phyloP scores from a whole-genome alignment of 2,888 invertebrate genomes.

The Loripinus fragilis region DNA sequence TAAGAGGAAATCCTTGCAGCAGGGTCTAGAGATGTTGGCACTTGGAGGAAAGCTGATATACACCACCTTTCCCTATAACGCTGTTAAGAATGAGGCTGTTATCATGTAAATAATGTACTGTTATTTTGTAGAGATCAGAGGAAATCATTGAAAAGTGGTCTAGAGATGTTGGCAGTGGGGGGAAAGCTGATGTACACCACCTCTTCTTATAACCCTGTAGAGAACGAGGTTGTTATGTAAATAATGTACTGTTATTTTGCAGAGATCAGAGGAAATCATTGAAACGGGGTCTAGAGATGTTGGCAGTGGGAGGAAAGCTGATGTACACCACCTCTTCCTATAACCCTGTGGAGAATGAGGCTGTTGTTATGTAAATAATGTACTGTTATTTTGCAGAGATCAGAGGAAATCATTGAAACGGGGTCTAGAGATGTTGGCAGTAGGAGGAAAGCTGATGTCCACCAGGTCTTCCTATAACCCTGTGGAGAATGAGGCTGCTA shows the following conservation, averaged over 20 bases:
- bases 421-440: too few species aligned
- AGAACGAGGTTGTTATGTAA: too few species aligned
- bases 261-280: conserved; percentile 50
- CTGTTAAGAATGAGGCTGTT: conserved; percentile 59
- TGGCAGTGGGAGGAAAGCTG: conserved; percentile 41
- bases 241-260: too few species aligned
- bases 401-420: too few species aligned
- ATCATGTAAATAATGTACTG: too few species aligned
- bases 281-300: conserved; percentile 49
- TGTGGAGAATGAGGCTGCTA: too few species aligned
- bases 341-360: too few species aligned
- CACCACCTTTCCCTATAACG: conserved; percentile 50
- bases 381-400: too few species aligned
- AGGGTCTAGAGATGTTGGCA: conserved; percentile 50
- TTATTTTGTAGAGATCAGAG: conserved; percentile 54
- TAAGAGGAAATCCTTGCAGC: conserved; percentile 37
- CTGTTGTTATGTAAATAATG: too few species aligned
- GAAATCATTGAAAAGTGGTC: conserved; percentile 38
- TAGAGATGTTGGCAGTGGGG: conserved; percentile 49
- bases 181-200: conserved; percentile 48
- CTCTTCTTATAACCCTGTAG: conserved; percentile 51
- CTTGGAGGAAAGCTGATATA: conserved; percentile 46
- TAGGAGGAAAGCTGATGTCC: too few species aligned
- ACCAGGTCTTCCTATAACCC: too few species aligned
- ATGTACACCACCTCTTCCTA: conserved; percentile 50